Conservation (phyloP, 2,113 vertebrate genomes). For the Acanthochromis polyacanthus region DNA sequence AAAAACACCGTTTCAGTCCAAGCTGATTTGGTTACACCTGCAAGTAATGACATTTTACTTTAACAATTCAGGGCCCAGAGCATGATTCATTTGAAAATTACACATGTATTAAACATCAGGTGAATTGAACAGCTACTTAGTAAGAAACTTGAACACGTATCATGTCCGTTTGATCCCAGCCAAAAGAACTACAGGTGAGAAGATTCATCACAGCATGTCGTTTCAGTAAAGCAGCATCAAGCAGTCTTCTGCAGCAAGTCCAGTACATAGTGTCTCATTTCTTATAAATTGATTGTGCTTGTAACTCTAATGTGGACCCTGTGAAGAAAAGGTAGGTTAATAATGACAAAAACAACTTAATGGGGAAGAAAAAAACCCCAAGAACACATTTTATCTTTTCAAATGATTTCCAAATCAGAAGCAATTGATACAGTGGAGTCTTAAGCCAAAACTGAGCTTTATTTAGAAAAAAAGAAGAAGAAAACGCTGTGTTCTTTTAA, state of each 20-base stretch:
- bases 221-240: not conserved
- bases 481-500: not conserved
- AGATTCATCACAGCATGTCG: not conserved
- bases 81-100: no score
- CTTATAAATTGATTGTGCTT: no score
- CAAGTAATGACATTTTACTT: no score
- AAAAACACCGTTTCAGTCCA: no score
- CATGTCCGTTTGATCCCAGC: not conserved
- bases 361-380: not conserved
- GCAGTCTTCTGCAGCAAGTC: not conserved
- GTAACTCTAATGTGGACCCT: not conserved
- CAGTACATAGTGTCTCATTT: not conserved
- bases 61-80: no score
- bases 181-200: not conserved
- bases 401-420: not conserved
- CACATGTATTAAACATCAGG: no score
- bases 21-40: no score
- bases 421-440: not conserved
- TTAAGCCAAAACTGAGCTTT: no score
- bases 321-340: not conserved
- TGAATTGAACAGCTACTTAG: not conserved
- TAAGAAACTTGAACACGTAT: not conserved
- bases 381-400: not conserved
- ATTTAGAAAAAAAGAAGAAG: not conserved
- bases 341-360: not conserved